These are phyloP conservation scores for Sphenopsis melanotis DNA, from an alignment of 2,797 vertebrate genomes.

Conservation along the genomic window DNA sequence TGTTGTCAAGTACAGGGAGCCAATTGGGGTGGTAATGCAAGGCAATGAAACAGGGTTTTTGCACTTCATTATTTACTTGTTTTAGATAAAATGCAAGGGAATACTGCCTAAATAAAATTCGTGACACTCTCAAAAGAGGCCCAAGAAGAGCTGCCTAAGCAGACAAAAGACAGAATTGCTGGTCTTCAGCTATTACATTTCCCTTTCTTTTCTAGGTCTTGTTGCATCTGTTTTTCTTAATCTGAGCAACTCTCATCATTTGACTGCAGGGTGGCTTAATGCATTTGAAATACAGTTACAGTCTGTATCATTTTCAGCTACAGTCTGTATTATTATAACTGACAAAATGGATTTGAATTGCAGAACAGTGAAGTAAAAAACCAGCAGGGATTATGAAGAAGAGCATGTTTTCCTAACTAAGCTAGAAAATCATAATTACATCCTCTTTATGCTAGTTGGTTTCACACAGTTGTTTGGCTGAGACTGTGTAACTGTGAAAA, in stretches of 20 bases:
- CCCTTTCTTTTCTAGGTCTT: neutral
- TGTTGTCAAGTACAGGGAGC: neutral
- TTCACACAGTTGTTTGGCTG: neutral
- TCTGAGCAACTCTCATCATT: neutral
- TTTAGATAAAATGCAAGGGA: neutral
- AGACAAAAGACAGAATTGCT: neutral
- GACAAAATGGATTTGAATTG: slow-evolving; percentile 14
- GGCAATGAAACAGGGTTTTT: neutral
- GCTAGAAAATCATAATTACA: neutral
- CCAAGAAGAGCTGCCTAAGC: neutral
- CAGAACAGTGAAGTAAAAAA: slow-evolving; percentile 19
- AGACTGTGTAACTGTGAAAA: neutral
- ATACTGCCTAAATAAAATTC: neutral
- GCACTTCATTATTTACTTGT: neutral
- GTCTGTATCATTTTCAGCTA: neutral
- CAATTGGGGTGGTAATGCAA: neutral
- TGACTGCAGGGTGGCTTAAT: neutral
- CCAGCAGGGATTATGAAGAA: neutral
- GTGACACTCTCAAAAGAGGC: neutral
- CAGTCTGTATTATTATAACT: neutral
- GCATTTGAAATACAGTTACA: slow-evolving; percentile 8
- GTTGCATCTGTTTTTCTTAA: neutral
- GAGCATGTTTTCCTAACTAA: neutral
- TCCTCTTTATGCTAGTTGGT: neutral
- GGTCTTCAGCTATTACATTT: neutral